Conservation (phyloP, 2,113 vertebrate genomes). For the Nasalis larvatus region DNA sequence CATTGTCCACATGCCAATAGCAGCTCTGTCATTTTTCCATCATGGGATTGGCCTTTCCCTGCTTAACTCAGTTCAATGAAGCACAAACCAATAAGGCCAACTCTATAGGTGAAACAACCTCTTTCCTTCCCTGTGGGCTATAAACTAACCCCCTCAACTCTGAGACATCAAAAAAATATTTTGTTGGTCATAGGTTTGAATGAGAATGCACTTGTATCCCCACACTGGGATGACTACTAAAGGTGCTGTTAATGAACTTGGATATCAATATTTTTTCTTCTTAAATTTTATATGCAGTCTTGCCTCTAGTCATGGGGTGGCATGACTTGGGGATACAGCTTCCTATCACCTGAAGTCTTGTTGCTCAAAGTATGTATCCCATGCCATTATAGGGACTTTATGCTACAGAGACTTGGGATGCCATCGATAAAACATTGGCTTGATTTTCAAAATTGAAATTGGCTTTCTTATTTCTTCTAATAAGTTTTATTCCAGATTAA, state of each 20-base stretch:
- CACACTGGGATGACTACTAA: neutral
- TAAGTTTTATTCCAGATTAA: neutral
- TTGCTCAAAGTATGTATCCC: fast-evolving
- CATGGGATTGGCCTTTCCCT: neutral
- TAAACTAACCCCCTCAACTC: neutral
- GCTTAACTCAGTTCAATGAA: neutral
- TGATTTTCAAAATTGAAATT: neutral
- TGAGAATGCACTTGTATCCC: neutral
- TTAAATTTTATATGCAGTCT: neutral
- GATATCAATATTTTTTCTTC: neutral
- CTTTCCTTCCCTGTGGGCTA: neutral
- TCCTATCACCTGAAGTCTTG: neutral
- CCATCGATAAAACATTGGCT: neutral
- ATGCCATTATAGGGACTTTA: neutral
- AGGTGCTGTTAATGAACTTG: neutral
- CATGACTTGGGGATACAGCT: neutral
- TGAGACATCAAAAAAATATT: neutral
- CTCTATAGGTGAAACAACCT: fast-evolving
- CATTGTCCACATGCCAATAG: neutral
- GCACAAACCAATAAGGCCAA: fast-evolving
- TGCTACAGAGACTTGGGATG: neutral
- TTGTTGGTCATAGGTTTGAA: neutral
- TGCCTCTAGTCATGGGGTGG: neutral
- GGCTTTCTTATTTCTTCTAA: neutral
- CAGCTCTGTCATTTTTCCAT: neutral